Base-by-base conservation (phyloP, 2,113 vertebrate species). In the Leptodactylus fuscus region DNA sequence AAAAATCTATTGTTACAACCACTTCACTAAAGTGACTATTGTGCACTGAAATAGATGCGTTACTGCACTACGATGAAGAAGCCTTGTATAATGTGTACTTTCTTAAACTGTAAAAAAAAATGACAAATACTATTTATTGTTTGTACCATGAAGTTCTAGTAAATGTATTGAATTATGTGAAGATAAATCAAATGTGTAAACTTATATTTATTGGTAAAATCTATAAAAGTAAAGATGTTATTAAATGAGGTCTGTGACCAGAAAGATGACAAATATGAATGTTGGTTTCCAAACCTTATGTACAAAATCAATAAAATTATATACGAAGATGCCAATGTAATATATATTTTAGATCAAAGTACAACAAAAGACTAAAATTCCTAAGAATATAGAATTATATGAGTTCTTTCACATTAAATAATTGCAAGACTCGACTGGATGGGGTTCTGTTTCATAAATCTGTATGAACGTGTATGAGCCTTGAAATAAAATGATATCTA, bases 61-160 rank as follows among this genome's bases (percentile, higher is more conserved):
- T 29, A 46, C 22, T 83, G 81, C 81, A 83, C 38, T 75, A 75
- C 8, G n/a, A 75, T 60, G 18, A 44, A 32, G 1, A 48, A 32
- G 36, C 53, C 53, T 62, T 60, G 70, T 75, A 83, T 60, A 74
- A 41, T 46, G n/a, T 75, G 51, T 46, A 83, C n/a, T 75, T 82
- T 73, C 29, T 58, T 73, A 58, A 20, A 24, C 4, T 73, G 81
- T 73, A 82, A 36, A 73, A 82, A 36, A 73, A 69, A 44, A 49
- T 20, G 13, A 29, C 27, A 71, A 71, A 82, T 73, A 55, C 8
- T 74, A 82, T 82, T 73, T 82, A 82, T 73, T 82, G 81, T 82
- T 74, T 58, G 65, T 53, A 71, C 38, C 34, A 82, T 82, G n/a
- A 34, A 55, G 67, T 73, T 73, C 69, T 34, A 29, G 70, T 83